phyloP scores from a whole-genome alignment of 2,113 vertebrate genomes.

The Rhodinocichla rosea region DNA sequence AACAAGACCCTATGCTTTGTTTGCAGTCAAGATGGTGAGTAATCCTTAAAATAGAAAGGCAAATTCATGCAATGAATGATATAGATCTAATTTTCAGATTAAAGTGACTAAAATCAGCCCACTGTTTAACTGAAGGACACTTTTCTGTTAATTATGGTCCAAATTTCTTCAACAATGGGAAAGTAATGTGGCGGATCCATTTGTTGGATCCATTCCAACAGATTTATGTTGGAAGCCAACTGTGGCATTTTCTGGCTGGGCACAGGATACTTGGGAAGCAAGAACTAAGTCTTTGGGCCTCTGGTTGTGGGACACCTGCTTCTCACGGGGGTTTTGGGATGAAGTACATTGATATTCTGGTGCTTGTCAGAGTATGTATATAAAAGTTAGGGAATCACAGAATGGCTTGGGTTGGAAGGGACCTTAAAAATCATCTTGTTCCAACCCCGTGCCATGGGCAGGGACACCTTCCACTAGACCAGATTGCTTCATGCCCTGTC shows the following conservation, averaged over 20 bases:
- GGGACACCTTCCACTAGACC: rapidly evolving
- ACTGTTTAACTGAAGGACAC: neutral
- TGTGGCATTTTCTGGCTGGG: neutral
- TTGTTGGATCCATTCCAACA: neutral
- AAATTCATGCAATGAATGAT: neutral
- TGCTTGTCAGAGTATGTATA: neutral
- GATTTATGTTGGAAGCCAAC: neutral
- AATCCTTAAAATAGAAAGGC: neutral
- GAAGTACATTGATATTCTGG: neutral
- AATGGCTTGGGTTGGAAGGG: neutral
- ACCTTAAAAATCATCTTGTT: neutral
- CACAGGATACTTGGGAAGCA: neutral
- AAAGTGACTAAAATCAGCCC: neutral
- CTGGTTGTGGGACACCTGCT: neutral
- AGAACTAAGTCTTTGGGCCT: neutral
- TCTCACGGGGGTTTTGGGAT: neutral
- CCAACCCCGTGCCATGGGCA: neutral
- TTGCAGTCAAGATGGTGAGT: neutral
- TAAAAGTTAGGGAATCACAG: neutral
- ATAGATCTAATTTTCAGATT: neutral
- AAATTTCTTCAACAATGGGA: neutral
- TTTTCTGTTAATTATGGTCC: neutral
- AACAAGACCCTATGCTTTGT: neutral
- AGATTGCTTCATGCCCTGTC: neutral
- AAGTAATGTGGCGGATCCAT: neutral